These are phyloP conservation scores for Tarsius wallacei DNA, from an alignment of 2,797 vertebrate genomes.

Conservation along the genomic window DNA sequence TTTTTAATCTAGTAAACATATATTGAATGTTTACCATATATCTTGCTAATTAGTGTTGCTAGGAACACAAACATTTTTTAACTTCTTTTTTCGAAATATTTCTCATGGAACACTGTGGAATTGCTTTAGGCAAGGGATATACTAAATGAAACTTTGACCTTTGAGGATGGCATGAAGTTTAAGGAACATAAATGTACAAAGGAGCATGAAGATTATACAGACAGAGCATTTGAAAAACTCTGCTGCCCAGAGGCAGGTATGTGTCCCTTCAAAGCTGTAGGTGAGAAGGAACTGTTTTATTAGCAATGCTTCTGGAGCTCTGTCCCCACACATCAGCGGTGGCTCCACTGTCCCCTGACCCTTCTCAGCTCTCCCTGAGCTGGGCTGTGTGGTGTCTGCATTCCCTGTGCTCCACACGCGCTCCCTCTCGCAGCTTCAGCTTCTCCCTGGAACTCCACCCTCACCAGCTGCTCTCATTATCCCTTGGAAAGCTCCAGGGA, in stretches of 20 bases:
- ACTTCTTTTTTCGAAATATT: background rate
- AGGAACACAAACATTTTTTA: background rate
- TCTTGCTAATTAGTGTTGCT: conserved; percentile 20
- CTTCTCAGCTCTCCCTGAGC: background rate
- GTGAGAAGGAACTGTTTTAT: background rate
- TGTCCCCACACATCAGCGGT: background rate
- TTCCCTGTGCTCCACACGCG: background rate
- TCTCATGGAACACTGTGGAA: conserved; percentile 56
- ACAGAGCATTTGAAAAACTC: conserved; percentile 78
- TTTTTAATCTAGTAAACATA: background rate
- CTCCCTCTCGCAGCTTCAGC: background rate
- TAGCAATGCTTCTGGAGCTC: fast-evolving
- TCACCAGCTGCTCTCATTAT: background rate
- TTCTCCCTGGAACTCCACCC: background rate
- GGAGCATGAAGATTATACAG: conserved; percentile 65
- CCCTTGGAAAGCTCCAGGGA: background rate
- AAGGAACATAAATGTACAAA: conserved; percentile 85
- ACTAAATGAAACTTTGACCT: conserved; percentile 91
- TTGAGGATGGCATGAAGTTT: conserved; percentile 89
- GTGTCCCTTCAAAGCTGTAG: background rate
- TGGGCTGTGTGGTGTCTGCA: fast-evolving
- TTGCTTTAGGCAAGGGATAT: conserved; percentile 90
- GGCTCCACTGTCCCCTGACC: background rate
- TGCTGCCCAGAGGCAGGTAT: conserved; percentile 85
- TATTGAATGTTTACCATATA: background rate